Evolutionary conservation across 1,140 invertebrate genomes (phyloP).

Genomic region (Euwallacea similis): DNA sequence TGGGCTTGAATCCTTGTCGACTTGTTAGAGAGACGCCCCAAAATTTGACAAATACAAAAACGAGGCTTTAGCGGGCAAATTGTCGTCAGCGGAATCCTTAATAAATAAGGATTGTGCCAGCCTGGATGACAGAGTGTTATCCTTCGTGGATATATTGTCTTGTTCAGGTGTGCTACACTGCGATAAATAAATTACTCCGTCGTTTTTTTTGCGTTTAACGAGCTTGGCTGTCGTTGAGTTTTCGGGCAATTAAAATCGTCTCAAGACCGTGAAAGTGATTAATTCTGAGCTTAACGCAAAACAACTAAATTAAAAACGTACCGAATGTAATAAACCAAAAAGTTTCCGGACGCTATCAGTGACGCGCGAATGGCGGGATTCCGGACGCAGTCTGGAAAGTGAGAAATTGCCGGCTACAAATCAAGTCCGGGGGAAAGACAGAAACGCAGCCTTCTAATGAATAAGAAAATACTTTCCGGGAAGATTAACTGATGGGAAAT

Average conservation of each 20-base stretch:
- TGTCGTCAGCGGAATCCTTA: conserved; percentile 11
- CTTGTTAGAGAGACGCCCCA: not conserved
- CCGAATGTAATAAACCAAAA: conserved; percentile 12
- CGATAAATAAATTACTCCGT: not conserved
- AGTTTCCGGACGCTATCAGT: conserved; percentile 8
- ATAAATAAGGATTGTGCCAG: conserved; percentile 13
- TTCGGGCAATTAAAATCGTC: too few species aligned
- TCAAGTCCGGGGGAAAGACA: conserved; percentile 27
- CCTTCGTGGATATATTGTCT: conserved; percentile 10
- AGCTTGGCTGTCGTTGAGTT: too few species aligned
- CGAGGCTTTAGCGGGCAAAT: conserved; percentile 12
- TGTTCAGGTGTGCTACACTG: conserved; percentile 3
- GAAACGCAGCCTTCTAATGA: conserved; percentile 25
- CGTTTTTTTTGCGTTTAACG: too few species aligned
- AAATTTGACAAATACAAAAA: conserved; percentile 19
- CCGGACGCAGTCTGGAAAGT: conserved; percentile 12
- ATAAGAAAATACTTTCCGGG: conserved; percentile 28
- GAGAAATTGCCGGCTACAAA: conserved; percentile 31
- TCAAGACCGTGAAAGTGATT: not conserved
- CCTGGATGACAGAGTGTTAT: conserved; percentile 8
- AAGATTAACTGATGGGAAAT: conserved; percentile 11
- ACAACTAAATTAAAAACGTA: conserved; percentile 14
- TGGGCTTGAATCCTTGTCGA: too few species aligned
- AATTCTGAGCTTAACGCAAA: not conserved
- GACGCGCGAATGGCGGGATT: conserved; percentile 3